A percentile compares a stretch with the other conserved stretches of the same genome.
Conservation (phyloP, 1,140 invertebrate species). For the Asbolus verrucosus region DNA sequence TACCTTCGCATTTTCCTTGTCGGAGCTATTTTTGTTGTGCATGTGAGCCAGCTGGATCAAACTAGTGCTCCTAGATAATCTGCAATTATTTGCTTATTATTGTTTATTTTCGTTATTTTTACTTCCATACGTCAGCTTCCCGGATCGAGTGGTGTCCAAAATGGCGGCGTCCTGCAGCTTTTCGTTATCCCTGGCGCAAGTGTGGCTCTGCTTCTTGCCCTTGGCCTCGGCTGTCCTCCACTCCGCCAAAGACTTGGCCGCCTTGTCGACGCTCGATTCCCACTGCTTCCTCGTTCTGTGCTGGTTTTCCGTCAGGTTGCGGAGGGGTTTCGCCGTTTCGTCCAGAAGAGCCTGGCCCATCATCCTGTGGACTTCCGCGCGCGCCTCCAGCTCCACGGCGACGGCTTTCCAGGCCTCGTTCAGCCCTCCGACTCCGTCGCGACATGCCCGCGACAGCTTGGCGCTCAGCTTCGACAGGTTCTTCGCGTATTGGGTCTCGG, state of each 20-base stretch:
- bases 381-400: conserved; percentile 89
- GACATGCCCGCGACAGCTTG: conserved; percentile 86
- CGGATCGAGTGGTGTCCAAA: conserved; percentile 61
- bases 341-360: conserved; percentile 78
- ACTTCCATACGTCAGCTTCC: conserved; percentile 48
- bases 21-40: conserved; percentile 68
- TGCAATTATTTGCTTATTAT: conserved; percentile 57
- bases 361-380: conserved; percentile 87
- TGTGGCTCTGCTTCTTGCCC: conserved; percentile 86
- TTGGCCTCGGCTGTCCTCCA: conserved; percentile 88
- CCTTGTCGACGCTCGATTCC: conserved; percentile 89
- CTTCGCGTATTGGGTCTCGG: conserved; percentile 91
- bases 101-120: no score
- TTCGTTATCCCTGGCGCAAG: conserved; percentile 87
- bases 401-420: conserved; percentile 91
- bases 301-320: conserved; percentile 77
- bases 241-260: conserved; percentile 83
- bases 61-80: conserved; percentile 63
- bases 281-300: conserved; percentile 78
- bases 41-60: conserved; percentile 63
- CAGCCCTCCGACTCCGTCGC: conserved; percentile 83
- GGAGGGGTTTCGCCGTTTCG: conserved; percentile 91
- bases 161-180: conserved; percentile 81
- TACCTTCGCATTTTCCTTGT: conserved; percentile 77
- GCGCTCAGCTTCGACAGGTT: conserved; percentile 86